Percentiles rank a stretch among this genome's conserved stretches.
Evolutionary conservation across 37 sponge, comb jelly and placozoan species (phyloP).

Genomic region (Amphimedon queenslandica): DNA sequence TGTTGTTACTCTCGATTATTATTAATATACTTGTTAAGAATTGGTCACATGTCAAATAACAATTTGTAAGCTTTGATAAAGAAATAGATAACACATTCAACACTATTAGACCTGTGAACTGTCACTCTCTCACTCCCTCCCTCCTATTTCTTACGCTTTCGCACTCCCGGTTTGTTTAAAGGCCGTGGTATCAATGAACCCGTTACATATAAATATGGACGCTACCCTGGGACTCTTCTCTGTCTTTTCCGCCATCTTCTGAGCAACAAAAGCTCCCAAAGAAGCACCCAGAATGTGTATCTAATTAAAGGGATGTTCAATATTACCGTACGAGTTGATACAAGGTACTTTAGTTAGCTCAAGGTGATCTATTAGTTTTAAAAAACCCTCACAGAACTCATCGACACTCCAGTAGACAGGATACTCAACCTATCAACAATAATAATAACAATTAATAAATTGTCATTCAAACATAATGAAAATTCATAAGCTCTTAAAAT

Average conservation of each 20-base stretch:
- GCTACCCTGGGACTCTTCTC: slow-evolving; percentile 72
- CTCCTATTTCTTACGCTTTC: slow-evolving; percentile 81
- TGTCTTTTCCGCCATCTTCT: slow-evolving; percentile 90
- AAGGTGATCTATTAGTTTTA: slow-evolving; percentile 76
- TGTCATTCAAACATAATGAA: background rate
- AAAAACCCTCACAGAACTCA: slow-evolving; percentile 79
- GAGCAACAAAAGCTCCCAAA: slow-evolving; percentile 92
- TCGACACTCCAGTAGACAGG: slow-evolving; percentile 84
- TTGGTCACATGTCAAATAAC: background rate
- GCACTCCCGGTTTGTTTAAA: slow-evolving; percentile 72
- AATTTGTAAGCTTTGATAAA: background rate
- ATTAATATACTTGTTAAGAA: background rate
- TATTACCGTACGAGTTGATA: background rate
- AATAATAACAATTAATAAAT: background rate
- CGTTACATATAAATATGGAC: slow-evolving; percentile 93
- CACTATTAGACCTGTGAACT: too few species aligned
- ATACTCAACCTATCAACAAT: slow-evolving; percentile 65
- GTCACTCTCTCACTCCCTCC: too few species aligned
- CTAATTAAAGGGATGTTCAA: slow-evolving; percentile 41
- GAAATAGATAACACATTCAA: too few species aligned
- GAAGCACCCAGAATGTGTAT: slow-evolving; percentile 96
- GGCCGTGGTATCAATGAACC: slow-evolving; percentile 87
- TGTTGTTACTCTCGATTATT: background rate
- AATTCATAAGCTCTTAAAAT: background rate
- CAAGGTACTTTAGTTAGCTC: slow-evolving; percentile 71